Evolutionary conservation across 2,113 vertebrate genomes (phyloP).

Genomic region (Steatornis caripensis): DNA sequence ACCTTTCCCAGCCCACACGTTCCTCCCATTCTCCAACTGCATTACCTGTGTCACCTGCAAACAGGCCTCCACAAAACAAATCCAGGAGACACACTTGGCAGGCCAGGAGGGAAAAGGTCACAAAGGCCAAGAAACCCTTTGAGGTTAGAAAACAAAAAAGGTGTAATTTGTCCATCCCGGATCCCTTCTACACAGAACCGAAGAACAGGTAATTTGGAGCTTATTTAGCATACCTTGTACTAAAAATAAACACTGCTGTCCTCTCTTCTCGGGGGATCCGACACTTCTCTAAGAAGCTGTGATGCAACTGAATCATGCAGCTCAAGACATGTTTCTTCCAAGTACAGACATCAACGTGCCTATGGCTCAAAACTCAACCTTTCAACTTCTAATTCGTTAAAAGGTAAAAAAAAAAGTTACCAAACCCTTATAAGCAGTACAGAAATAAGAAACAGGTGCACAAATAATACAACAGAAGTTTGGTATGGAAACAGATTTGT

Average conservation of each 20-base stretch:
- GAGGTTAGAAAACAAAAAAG: background rate
- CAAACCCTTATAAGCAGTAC: background rate
- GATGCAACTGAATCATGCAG: background rate
- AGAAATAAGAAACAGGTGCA: background rate
- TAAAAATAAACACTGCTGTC: background rate
- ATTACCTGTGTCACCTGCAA: background rate
- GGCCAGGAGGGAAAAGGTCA: background rate
- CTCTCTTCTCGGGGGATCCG: background rate
- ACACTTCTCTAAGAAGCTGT: background rate
- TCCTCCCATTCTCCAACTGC: background rate
- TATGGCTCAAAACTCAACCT: background rate
- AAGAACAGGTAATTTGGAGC: background rate
- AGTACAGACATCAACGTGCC: background rate
- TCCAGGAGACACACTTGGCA: background rate
- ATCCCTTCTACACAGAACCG: background rate
- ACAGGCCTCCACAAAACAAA: background rate
- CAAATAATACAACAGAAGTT: background rate
- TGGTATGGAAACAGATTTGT: background rate
- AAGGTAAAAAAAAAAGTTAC: background rate
- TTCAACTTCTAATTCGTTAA: background rate
- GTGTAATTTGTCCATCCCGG: background rate
- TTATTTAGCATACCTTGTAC: background rate
- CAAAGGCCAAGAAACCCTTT: background rate
- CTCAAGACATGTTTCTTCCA: background rate
- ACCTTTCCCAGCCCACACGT: accelerated